Evolutionary conservation across 2,797 vertebrate genomes (phyloP).

Genomic region (Micrastur ruficollis): DNA sequence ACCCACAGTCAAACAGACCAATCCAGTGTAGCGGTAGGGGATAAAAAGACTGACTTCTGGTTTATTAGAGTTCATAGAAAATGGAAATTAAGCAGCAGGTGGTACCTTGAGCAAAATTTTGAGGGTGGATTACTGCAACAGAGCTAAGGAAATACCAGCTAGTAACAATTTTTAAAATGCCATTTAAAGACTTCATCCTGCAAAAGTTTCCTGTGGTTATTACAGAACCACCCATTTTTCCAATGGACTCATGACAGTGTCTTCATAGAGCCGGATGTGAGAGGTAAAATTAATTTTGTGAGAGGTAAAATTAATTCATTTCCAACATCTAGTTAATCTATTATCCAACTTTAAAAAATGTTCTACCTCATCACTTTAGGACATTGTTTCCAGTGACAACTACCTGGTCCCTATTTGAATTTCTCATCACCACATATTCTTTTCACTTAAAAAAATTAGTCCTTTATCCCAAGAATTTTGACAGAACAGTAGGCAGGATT

Average conservation of each 20-base stretch:
- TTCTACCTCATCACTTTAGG: not conserved
- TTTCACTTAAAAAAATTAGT: not conserved
- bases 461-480: not conserved
- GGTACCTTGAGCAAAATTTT: not conserved
- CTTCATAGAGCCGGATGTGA: not conserved
- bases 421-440: not conserved
- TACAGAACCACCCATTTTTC: not conserved
- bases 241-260: not conserved
- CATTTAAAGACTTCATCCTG: not conserved
- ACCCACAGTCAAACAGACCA: not conserved
- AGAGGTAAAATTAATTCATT: not conserved
- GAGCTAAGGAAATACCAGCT: not conserved
- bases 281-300: not conserved
- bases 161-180: not conserved
- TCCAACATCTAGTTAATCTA: not conserved
- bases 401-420: not conserved
- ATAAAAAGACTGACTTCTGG: not conserved
- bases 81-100: not conserved
- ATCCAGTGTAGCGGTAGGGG: not conserved
- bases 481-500: not conserved
- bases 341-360: not conserved
- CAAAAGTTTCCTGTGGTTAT: not conserved
- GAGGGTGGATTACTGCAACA: not conserved
- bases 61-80: not conserved
- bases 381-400: not conserved